Evolutionary conservation across 23 tunicate genomes (phyloP).

Genomic region (Ciona savignyi): DNA sequence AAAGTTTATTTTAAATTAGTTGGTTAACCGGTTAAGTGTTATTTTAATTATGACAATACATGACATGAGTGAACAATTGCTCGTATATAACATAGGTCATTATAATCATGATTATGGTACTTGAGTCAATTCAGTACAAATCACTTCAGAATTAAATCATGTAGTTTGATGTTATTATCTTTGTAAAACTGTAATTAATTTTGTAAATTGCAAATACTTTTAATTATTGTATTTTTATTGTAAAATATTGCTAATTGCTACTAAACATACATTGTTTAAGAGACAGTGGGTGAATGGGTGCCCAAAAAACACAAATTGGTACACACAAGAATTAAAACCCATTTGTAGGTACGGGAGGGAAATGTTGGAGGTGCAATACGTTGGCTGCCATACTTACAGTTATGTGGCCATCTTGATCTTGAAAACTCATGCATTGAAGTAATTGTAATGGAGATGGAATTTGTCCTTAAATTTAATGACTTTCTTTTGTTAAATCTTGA

Average conservation of each 20-base stretch:
- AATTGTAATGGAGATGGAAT: slow-evolving; percentile 64
- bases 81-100: too few relatives aligned
- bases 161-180: too few relatives aligned
- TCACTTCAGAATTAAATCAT: too few relatives aligned
- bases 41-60: too few relatives aligned
- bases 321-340: not conserved
- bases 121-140: too few relatives aligned
- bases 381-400: slow-evolving; percentile 79
- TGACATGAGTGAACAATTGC: too few relatives aligned
- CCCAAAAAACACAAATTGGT: not conserved
- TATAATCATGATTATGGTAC: too few relatives aligned
- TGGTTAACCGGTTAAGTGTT: too few relatives aligned
- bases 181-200: too few relatives aligned
- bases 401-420: slow-evolving; percentile 63
- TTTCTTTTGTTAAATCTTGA: slow-evolving; percentile 50
- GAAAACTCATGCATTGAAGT: slow-evolving; percentile 70
- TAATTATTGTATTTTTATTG: too few relatives aligned
- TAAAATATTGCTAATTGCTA: not conserved
- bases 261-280: not conserved
- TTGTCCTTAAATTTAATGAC: slow-evolving; percentile 40
- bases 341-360: slow-evolving; percentile 44
- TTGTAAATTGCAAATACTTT: too few relatives aligned
- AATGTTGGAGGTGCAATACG: slow-evolving; percentile 74
- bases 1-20: too few relatives aligned
- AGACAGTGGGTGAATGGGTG: not conserved